Evolutionary conservation across 1,140 invertebrate species (phyloP).

Genomic region (Drosophila sulfurigaster): DNA sequence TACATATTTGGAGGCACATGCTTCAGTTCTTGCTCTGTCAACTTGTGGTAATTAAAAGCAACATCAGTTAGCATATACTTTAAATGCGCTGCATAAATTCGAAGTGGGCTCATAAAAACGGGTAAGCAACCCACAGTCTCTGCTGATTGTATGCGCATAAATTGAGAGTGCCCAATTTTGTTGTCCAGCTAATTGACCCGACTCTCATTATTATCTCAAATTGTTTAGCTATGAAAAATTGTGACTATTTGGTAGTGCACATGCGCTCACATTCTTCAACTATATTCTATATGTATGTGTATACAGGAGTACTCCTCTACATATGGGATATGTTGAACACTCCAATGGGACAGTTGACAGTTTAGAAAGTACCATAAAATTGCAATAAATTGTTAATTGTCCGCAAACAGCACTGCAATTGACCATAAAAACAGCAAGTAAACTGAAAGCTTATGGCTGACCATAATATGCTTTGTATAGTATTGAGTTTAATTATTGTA

Average conservation of each 20-base stretch:
- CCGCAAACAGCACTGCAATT: conserved; percentile 51
- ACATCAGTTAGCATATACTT: conserved; percentile 39
- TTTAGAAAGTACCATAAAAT: conserved; percentile 50
- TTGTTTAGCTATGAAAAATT: conserved; percentile 33
- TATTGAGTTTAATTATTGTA: not conserved
- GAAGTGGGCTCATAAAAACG: conserved; percentile 7
- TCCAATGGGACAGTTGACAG: conserved; percentile 34
- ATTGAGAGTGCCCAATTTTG: conserved; percentile 48
- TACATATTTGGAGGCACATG: conserved; percentile 28
- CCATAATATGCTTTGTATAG: not conserved
- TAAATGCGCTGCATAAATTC: conserved; percentile 60
- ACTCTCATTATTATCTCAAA: conserved; percentile 23
- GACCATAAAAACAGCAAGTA: conserved; percentile 54
- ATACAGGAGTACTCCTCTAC: not conserved
- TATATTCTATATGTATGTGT: not conserved
- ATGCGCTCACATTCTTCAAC: not conserved
- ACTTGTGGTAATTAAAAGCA: conserved; percentile 58
- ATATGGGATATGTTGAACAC: conserved; percentile 30
- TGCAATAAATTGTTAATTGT: conserved; percentile 65
- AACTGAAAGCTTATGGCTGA: conserved; percentile 9
- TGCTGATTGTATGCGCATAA: conserved; percentile 71
- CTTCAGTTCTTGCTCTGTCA: conserved; percentile 9
- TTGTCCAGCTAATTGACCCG: conserved; percentile 61
- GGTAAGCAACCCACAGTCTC: conserved; percentile 35
- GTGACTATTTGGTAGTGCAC: not conserved